Conservation (phyloP, 1,140 invertebrate species). For the Drosophila pectinifera region DNA sequence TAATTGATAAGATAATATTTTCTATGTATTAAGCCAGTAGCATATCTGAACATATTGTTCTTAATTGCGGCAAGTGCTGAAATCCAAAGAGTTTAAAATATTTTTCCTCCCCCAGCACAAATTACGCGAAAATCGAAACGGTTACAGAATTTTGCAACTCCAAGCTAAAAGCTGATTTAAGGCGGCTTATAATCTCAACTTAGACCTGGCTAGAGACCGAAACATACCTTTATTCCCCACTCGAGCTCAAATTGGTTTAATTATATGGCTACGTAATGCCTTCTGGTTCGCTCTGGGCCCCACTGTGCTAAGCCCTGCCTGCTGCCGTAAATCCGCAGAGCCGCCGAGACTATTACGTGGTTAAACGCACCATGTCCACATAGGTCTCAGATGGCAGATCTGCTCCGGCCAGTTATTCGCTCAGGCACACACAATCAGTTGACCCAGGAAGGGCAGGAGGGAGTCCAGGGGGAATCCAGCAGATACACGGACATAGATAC, state of each 20-base stretch:
- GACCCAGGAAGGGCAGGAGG: conserved; percentile 5
- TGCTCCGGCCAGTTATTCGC: conserved; percentile 50
- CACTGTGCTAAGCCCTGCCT: conserved; percentile 48
- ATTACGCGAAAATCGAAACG: background rate
- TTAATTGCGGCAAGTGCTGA: background rate
- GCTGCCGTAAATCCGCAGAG: conserved; percentile 44
- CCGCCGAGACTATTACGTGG: conserved; percentile 58
- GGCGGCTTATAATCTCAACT: conserved; percentile 22
- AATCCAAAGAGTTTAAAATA: background rate
- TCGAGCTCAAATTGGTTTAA: conserved; percentile 40
- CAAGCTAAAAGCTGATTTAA: conserved; percentile 2
- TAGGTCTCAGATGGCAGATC: conserved; percentile 51
- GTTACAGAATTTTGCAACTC: background rate
- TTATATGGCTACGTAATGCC: conserved; percentile 28
- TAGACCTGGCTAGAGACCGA: background rate
- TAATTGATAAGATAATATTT: background rate
- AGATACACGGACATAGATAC: conserved; percentile 56
- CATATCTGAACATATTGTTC: background rate
- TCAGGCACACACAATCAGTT: conserved; percentile 59
- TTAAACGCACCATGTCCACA: conserved; percentile 65
- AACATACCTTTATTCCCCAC: conserved; percentile 33
- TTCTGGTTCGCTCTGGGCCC: conserved; percentile 8
- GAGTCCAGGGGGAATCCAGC: background rate
- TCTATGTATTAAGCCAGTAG: no score
- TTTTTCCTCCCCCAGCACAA: background rate